Percentiles rank a stretch among this genome's conserved stretches.
Conservation (phyloP, 2,113 vertebrate species). For the Labeo catla region DNA sequence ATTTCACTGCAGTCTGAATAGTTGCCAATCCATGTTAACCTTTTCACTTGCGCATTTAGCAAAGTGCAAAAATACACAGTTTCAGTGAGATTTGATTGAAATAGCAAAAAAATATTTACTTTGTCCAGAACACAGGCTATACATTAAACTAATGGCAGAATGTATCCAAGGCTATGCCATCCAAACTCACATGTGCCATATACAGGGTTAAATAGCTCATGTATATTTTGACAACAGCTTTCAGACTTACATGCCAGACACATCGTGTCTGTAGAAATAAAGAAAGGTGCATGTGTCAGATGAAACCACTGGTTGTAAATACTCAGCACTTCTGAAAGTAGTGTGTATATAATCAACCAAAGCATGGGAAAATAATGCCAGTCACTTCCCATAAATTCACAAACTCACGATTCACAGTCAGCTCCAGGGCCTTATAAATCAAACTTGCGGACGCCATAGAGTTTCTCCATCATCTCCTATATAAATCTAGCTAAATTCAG, state of each 20-base stretch:
- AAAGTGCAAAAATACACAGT: conserved; percentile 17
- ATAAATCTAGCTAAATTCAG: conserved; percentile 14
- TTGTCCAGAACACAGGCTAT: background rate
- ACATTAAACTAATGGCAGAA: conserved; percentile 43
- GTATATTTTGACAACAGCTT: background rate
- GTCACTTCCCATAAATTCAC: conserved; percentile 1
- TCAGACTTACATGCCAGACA: background rate
- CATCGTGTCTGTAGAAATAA: background rate
- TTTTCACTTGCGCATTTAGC: conserved; percentile 16
- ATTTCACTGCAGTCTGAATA: background rate
- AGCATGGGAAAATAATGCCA: background rate
- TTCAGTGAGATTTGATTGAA: conserved; percentile 43
- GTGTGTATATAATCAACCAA: background rate
- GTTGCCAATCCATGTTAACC: conserved; percentile 21
- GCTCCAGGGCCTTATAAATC: background rate
- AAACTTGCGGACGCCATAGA: background rate
- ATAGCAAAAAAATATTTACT: conserved; percentile 16
- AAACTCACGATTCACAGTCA: conserved; percentile 5
- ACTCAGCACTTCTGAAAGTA: background rate
- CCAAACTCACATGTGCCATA: background rate
- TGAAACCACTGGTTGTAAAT: background rate
- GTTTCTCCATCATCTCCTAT: background rate
- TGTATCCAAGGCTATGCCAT: conserved; percentile 27
- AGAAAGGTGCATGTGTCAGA: background rate
- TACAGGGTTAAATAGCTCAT: background rate